Conservation (phyloP, 2,797 vertebrate species). For the Onychomys arenicola region DNA sequence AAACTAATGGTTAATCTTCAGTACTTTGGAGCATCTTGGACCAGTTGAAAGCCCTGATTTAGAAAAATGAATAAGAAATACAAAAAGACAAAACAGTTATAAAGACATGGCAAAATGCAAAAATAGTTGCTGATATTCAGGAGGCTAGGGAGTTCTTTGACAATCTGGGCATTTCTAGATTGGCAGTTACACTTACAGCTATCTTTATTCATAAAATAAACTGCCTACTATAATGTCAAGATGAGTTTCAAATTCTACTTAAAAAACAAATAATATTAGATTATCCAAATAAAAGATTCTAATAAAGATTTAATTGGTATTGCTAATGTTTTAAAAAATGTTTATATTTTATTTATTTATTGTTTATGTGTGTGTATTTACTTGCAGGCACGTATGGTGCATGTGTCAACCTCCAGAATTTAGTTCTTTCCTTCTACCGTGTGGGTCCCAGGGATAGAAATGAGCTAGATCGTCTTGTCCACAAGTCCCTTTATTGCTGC, state of each 20-base stretch:
- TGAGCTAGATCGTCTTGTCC: not conserved
- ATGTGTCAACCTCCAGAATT: not conserved
- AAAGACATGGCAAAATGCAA: slow-evolving; percentile 38
- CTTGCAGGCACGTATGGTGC: not conserved
- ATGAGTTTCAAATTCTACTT: slow-evolving; percentile 30
- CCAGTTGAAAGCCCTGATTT: slow-evolving; percentile 50
- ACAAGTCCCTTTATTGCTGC: not conserved
- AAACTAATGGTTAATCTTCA: slow-evolving; percentile 49
- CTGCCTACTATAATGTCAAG: slow-evolving; percentile 19
- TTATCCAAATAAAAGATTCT: not conserved
- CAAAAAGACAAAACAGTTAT: slow-evolving; percentile 2
- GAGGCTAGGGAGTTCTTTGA: not conserved
- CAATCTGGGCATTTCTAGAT: slow-evolving; percentile 1
- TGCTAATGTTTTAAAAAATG: not conserved
- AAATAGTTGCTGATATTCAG: slow-evolving; percentile 42
- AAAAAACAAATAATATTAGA: not conserved
- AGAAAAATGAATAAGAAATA: slow-evolving; percentile 52
- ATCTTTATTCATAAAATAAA: not conserved
- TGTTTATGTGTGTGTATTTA: not conserved
- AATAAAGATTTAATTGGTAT: not conserved
- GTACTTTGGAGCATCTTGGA: not conserved
- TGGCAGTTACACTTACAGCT: slow-evolving; percentile 12
- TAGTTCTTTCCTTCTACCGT: not conserved
- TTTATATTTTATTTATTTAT: not conserved
- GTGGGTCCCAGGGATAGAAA: not conserved